These are phyloP conservation scores for Cataglyphis hispanica DNA, from an alignment of 1,140 invertebrate species.

Conservation along the genomic window DNA sequence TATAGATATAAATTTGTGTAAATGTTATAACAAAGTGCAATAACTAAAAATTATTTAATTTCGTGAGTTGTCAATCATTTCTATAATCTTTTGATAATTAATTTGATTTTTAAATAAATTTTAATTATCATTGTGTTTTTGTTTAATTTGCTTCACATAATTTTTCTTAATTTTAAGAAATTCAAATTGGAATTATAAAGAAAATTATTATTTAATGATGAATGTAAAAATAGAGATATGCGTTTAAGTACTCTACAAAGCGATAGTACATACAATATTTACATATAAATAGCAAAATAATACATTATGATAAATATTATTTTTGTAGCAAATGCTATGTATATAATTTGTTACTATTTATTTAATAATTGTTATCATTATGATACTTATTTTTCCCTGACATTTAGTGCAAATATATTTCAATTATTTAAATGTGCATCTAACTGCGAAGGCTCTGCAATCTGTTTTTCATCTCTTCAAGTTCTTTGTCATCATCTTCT, in stretches of 20 bases:
- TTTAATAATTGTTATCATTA: conserved; percentile 36
- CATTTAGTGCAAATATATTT: conserved; percentile 41
- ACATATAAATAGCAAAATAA: conserved; percentile 70
- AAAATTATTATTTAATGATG: not conserved
- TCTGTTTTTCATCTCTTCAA: conserved; percentile 94
- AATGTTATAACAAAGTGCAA: not conserved
- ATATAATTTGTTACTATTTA: conserved; percentile 43
- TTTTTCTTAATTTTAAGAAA: not conserved
- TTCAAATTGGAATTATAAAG: not conserved
- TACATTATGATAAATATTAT: conserved; percentile 26
- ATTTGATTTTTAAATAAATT: conserved; percentile 3
- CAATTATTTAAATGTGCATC: conserved; percentile 66
- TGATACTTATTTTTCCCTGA: conserved; percentile 49
- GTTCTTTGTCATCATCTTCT: conserved; percentile 90
- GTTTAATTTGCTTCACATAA: conserved; percentile 24
- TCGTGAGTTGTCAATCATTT: not conserved
- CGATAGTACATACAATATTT: conserved; percentile 74
- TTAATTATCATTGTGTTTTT: conserved; percentile 36
- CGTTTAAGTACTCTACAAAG: conserved; percentile 61
- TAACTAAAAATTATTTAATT: not conserved
- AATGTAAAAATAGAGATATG: conserved; percentile 33
- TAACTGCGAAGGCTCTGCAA: conserved; percentile 94
- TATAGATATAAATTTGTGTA: conserved; percentile 9
- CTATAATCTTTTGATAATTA: not conserved
- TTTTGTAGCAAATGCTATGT: conserved; percentile 8